Percentiles rank a stretch among this genome's conserved stretches.
phyloP scores from a whole-genome alignment of 2,888 invertebrate genomes.

The Tuta absoluta region DNA sequence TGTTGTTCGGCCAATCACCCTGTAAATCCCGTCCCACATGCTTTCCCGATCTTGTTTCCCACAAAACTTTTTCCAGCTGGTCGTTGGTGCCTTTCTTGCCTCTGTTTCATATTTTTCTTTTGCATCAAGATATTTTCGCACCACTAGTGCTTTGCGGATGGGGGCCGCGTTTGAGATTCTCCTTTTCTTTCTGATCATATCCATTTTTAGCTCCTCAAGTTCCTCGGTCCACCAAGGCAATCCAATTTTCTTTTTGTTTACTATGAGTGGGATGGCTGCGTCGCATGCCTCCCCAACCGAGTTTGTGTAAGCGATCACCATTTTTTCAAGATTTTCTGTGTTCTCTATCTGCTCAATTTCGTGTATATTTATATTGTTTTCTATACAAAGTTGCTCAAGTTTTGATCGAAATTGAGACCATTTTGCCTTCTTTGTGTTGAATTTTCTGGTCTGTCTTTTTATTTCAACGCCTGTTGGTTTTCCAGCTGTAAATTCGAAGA shows the following conservation, averaged over 20 bases:
- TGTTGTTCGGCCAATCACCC: neutral
- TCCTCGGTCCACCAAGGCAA: slow-evolving; percentile 22
- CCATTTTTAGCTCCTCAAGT: slow-evolving; percentile 8
- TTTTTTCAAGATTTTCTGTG: neutral
- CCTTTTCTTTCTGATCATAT: neutral
- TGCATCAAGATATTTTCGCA: slow-evolving; percentile 12
- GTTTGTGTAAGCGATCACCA: neutral
- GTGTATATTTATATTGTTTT: neutral
- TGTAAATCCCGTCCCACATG: no score
- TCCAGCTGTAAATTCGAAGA: slow-evolving; percentile 17
- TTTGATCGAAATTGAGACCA: slow-evolving; percentile 25
- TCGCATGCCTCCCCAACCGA: neutral
- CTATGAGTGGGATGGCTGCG: neutral
- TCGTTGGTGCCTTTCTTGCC: neutral
- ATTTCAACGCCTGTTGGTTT: slow-evolving; percentile 24
- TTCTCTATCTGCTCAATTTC: neutral
- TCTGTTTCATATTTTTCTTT: slow-evolving; percentile 16
- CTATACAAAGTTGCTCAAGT: neutral
- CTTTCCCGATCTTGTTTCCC: slow-evolving; percentile 1
- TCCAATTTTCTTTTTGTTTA: neutral
- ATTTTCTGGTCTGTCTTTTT: slow-evolving; percentile 30
- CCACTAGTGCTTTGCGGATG: neutral
- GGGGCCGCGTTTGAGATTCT: slow-evolving; percentile 14
- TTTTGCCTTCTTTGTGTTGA: no score
- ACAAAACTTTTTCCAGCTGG: slow-evolving; percentile 14